Conservation (phyloP, 2,113 vertebrate species). For the Saimiri boliviensis region DNA sequence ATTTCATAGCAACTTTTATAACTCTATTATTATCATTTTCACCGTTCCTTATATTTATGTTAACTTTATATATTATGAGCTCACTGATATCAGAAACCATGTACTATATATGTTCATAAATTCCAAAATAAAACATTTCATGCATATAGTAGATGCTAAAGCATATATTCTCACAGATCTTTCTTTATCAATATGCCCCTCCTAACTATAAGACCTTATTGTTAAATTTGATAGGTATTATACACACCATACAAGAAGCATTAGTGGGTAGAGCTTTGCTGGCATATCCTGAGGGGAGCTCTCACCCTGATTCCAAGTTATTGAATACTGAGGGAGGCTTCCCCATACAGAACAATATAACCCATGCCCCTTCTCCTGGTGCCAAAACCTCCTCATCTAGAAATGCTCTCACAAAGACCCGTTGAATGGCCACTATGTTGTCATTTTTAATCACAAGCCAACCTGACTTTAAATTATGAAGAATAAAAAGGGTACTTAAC, state of each 20-base stretch:
- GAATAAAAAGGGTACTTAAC: neutral
- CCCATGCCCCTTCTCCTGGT: neutral
- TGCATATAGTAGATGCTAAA: neutral
- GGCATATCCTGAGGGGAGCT: neutral
- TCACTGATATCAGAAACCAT: neutral
- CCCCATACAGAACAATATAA: neutral
- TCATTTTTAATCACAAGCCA: neutral
- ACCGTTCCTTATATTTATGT: neutral
- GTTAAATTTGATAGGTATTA: neutral
- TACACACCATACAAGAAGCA: neutral
- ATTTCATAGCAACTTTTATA: neutral
- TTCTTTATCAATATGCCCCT: neutral
- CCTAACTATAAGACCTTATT: neutral
- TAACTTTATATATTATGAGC: neutral
- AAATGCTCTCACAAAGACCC: no score
- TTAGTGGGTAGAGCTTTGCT: neutral
- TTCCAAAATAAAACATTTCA: neutral
- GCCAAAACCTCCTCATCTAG: neutral
- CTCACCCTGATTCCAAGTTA: neutral
- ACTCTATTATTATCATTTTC: neutral
- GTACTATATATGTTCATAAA: neutral
- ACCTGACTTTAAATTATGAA: no score
- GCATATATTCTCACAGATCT: neutral
- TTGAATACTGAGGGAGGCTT: accelerated
- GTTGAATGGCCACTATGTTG: neutral